Percentiles rank a stretch among this genome's conserved stretches.
phyloP scores from a whole-genome alignment of 2,113 vertebrate genomes.

The Hyperopisus bebe region DNA sequence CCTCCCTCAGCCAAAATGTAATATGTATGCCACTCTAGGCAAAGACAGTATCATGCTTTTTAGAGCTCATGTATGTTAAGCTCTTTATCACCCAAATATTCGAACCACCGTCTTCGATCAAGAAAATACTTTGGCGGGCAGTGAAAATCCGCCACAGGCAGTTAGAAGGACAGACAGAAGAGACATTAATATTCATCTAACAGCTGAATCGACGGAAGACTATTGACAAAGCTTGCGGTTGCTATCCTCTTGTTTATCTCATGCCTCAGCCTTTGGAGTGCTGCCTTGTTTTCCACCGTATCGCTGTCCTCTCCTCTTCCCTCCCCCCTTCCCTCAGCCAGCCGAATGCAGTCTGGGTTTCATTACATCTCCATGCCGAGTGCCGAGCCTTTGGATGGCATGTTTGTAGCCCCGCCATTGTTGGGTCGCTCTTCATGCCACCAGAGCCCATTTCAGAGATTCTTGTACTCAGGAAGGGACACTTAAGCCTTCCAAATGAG shows the following conservation, averaged over 20 bases:
- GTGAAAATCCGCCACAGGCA: constrained; percentile 22
- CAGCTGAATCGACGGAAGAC: constrained; percentile 34
- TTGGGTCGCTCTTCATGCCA: background rate
- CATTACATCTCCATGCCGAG: constrained; percentile 8
- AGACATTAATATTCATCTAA: constrained; percentile 30
- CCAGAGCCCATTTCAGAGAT: background rate
- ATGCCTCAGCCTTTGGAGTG: constrained; percentile 22
- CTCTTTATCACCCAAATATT: background rate
- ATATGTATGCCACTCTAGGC: background rate
- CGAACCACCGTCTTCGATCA: constrained; percentile 9
- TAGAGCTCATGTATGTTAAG: background rate
- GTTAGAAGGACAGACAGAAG: constrained; percentile 16
- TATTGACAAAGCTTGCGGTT: constrained; percentile 14
- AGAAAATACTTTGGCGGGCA: constrained; percentile 22
- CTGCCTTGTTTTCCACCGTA: background rate
- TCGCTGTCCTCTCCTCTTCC: constrained; percentile 5
- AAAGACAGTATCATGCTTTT: background rate
- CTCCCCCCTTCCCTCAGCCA: background rate
- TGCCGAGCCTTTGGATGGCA: constrained; percentile 15
- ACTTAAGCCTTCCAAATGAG: background rate
- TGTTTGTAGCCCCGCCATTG: background rate
- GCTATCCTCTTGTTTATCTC: constrained; percentile 16
- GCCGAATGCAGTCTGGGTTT: constrained; percentile 21
- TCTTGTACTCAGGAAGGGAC: background rate
- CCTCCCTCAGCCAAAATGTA: background rate